These are phyloP conservation scores for Helicoverpa armigera DNA, from an alignment of 1,140 invertebrate species.

Conservation along the genomic window DNA sequence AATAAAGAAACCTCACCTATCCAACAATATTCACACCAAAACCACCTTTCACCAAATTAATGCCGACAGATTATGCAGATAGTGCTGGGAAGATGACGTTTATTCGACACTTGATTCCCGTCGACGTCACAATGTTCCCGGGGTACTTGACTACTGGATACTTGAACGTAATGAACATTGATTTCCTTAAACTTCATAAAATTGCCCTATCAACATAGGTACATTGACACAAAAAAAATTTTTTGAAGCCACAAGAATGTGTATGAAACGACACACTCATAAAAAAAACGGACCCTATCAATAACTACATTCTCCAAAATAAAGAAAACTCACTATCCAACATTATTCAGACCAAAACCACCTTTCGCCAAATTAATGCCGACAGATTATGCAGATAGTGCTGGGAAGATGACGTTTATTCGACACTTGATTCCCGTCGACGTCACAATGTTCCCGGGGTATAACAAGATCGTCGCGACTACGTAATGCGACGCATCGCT, in stretches of 20 bases:
- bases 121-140: conserved; percentile 11
- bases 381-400: conserved; percentile 40
- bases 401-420: conserved; percentile 39
- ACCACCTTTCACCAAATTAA: conserved; percentile 28
- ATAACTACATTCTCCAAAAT: not conserved
- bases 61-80: conserved; percentile 39
- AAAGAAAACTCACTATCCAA: not conserved
- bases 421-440: conserved; percentile 36
- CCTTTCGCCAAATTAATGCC: conserved; percentile 27
- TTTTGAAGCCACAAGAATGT: too few species aligned
- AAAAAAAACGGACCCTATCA: too few species aligned
- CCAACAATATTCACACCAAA: not conserved
- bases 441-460: conserved; percentile 13
- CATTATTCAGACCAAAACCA: not conserved
- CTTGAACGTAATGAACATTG: too few species aligned
- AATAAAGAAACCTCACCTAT: not conserved
- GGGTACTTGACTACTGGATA: too few species aligned
- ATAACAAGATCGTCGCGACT: conserved; percentile 33
- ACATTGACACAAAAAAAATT: too few species aligned
- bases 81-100: conserved; percentile 36
- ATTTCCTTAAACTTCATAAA: too few species aligned
- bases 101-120: conserved; percentile 42
- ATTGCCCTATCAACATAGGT: too few species aligned
- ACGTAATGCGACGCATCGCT: conserved; percentile 30
- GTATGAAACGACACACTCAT: too few species aligned